Evolutionary conservation across 2,113 vertebrate species (phyloP).

Genomic region (Leucosticte australis): DNA sequence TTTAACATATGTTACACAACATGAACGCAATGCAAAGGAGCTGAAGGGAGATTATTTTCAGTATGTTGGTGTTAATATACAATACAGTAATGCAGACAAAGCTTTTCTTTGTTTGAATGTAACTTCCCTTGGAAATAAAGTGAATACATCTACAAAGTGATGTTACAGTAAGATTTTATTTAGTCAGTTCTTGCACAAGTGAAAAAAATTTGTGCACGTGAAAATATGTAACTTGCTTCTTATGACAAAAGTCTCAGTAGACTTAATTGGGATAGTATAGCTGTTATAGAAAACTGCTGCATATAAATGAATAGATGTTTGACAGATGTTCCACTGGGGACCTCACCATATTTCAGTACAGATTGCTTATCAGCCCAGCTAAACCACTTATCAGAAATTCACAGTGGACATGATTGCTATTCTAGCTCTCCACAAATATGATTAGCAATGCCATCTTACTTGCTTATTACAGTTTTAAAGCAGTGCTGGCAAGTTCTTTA

Average conservation of each 20-base stretch:
- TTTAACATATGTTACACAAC: neutral
- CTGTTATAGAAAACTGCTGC: slow-evolving; percentile 18
- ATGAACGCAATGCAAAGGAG: neutral
- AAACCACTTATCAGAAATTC: slow-evolving; percentile 31
- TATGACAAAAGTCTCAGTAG: neutral
- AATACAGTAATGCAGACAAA: neutral
- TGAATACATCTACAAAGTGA: neutral
- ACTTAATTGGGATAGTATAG: slow-evolving; percentile 21
- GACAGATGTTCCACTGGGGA: slow-evolving; percentile 19
- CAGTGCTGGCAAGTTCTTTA: neutral
- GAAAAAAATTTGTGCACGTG: neutral
- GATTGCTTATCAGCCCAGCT: neutral
- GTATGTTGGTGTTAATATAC: neutral
- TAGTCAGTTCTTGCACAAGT: neutral
- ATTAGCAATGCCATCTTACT: slow-evolving; percentile 10
- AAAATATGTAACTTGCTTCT: neutral
- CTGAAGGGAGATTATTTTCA: neutral
- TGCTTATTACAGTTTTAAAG: slow-evolving; percentile 24
- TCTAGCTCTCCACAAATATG: slow-evolving; percentile 1
- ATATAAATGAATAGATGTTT: slow-evolving; percentile 9
- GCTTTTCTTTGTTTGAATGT: neutral
- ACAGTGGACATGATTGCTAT: neutral
- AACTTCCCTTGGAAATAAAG: neutral
- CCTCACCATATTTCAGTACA: slow-evolving; percentile 2
- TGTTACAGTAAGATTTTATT: neutral